These are phyloP conservation scores for Creontiades dilutus DNA, from an alignment of 2,888 invertebrate genomes.

Conservation along the genomic window DNA sequence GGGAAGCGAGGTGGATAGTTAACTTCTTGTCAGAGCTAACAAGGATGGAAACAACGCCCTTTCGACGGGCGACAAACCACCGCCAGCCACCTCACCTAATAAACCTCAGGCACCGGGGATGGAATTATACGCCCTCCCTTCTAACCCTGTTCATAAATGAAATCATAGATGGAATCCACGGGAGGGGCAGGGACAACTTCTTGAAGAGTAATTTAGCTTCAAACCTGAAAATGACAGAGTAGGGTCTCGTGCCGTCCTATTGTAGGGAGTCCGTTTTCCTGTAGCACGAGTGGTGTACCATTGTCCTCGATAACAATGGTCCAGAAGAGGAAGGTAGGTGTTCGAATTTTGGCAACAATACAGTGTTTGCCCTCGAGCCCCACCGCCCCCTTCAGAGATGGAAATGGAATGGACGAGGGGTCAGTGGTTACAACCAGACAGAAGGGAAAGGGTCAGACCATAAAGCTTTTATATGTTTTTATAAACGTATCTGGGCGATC, in stretches of 20 bases:
- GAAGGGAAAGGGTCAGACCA: slow-evolving; percentile 48
- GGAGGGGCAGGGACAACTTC: slow-evolving; percentile 24
- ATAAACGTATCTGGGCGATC: slow-evolving; percentile 68
- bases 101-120: slow-evolving; percentile 47
- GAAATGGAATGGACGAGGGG: slow-evolving; percentile 28
- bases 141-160: slow-evolving; percentile 51
- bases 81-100: slow-evolving; percentile 48
- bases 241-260: slow-evolving; percentile 53
- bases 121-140: slow-evolving; percentile 26
- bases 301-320: slow-evolving; percentile 56
- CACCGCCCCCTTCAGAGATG: background rate
- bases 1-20: slow-evolving; percentile 35
- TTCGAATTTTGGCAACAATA: slow-evolving; percentile 69
- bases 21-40: slow-evolving; percentile 57
- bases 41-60: slow-evolving; percentile 49
- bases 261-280: slow-evolving; percentile 33
- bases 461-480: slow-evolving; percentile 69
- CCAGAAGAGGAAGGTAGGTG: slow-evolving; percentile 45
- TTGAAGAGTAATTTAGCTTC: slow-evolving; percentile 67
- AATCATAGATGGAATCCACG: slow-evolving; percentile 51
- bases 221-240: slow-evolving; percentile 67
- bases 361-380: slow-evolving; percentile 48
- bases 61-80: background rate
- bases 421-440: slow-evolving; percentile 50
- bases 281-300: slow-evolving; percentile 55